These are phyloP conservation scores for Philypnodon macrostomus DNA, from an alignment of 2,797 vertebrate species.

Conservation along the genomic window DNA sequence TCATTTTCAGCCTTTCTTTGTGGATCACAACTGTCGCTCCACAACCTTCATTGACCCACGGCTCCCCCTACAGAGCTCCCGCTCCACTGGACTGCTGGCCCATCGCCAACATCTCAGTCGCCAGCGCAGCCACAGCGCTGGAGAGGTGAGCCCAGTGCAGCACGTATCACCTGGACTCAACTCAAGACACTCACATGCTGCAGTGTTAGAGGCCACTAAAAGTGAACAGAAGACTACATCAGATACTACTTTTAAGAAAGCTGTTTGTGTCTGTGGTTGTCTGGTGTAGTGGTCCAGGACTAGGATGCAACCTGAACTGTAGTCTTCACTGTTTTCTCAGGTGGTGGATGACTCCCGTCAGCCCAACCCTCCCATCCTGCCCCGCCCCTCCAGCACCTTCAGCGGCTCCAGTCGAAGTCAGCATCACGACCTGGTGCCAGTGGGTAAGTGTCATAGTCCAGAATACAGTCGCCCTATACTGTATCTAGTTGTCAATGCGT, in stretches of 20 bases:
- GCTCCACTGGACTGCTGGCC: constrained; percentile 88
- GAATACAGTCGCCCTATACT: too few species aligned
- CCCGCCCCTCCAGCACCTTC: constrained; percentile 91
- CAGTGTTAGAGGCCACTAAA: constrained; percentile 14
- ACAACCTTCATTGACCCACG: constrained; percentile 97
- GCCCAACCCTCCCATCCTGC: constrained; percentile 82
- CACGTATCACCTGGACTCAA: constrained; percentile 13
- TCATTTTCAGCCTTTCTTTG: constrained; percentile 97
- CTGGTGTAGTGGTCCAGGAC: constrained; percentile 33
- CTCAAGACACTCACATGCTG: constrained; percentile 11
- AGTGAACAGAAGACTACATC: constrained; percentile 4
- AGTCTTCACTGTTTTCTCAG: constrained; percentile 68
- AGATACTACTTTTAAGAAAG: too few species aligned
- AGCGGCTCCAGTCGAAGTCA: constrained; percentile 89
- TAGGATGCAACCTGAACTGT: constrained; percentile 51
- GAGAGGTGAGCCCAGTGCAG: constrained; percentile 82
- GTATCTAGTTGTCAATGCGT: not conserved
- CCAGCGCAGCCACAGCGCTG: constrained; percentile 95
- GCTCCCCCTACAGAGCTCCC: constrained; percentile 90
- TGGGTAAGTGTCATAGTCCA: constrained; percentile 79
- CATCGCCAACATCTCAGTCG: constrained; percentile 93
- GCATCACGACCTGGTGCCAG: constrained; percentile 92
- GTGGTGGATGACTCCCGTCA: constrained; percentile 93
- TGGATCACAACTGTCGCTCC: constrained; percentile 96
- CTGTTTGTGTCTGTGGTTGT: not conserved